Evolutionary conservation across 2,888 invertebrate species (phyloP), one percentile per base, ranked within the genome.

Genomic region (Bursaphelenchus okinawaensis): DNA sequence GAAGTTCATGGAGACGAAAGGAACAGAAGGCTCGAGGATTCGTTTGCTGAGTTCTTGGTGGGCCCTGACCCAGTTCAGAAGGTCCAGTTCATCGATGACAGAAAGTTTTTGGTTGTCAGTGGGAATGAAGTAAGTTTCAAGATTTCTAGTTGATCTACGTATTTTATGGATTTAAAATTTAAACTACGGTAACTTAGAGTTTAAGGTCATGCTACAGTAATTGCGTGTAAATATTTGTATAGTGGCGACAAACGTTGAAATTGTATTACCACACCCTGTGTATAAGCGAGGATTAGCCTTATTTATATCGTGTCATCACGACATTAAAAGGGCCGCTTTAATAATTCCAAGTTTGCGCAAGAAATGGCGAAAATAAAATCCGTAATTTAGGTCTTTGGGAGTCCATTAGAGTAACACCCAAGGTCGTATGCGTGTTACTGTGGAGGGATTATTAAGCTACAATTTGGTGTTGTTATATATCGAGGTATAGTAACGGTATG

Each of bases 41-140:
- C 40, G n/a, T 40, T 40, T 6, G 40, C 40, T n/a, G 40, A 40
- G 51, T 70, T 72, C 61, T 54, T 65, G 9, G 52, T 57, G 12
- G 70, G 70, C n/a, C 61, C 73, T 22, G 72, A 68, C 28, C 52
- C 69, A 3, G 65, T 70, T 24, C 29, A 70, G 26, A 66, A 69
- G 52, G 24, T 70, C 22, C 62, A 60, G 12, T 70, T 70, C 52
- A 28, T 65, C 23, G 63, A 66, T 60, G 72, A 70, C 29, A 58
- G 64, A 40, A 60, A 61, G 27, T 73, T 62, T 50, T 68, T 65
- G 20, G 70, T 55, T 16, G 51, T 70, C 40, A 68, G 50, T 29
- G 65, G 55, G 24, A 73, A 70, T 55, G 72, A 70, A 67, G 70
- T 70, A 26, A 22, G 62, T 12, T 40, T 40, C 1, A 4, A 40